These are phyloP conservation scores for Holothuria leucospilota DNA, from an alignment of 53 echinoderm and acorn worm genomes.

Conservation along the genomic window DNA sequence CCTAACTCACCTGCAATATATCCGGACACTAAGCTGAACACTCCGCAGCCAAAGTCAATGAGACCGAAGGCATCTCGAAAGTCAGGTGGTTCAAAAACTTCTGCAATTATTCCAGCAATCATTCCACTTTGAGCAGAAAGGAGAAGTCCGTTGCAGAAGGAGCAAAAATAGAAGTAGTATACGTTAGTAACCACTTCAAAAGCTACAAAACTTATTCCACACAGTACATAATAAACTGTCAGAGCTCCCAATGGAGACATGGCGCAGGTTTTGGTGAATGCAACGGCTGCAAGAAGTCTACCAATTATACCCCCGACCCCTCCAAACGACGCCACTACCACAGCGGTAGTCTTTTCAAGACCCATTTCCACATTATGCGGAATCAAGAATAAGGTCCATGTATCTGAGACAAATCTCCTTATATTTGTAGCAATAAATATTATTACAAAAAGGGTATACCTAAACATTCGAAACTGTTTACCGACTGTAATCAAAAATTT, in stretches of 20 bases:
- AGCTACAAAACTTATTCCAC: background rate
- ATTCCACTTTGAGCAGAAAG: background rate
- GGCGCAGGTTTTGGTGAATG: background rate
- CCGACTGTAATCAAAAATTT: background rate
- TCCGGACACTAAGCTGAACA: background rate
- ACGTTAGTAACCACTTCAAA: background rate
- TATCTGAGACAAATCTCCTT: background rate
- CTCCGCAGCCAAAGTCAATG: conserved; percentile 4
- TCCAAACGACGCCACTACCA: background rate
- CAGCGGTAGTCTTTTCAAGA: background rate
- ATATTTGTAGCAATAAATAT: background rate
- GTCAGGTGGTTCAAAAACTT: background rate
- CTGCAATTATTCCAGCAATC: background rate
- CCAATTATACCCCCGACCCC: background rate
- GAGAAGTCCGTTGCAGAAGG: background rate
- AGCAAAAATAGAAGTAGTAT: background rate
- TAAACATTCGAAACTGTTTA: background rate
- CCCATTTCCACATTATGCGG: background rate
- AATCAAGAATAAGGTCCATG: conserved; percentile 1
- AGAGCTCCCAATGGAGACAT: background rate
- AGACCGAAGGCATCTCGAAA: background rate
- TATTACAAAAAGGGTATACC: background rate
- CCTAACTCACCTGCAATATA: background rate
- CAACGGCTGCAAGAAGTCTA: conserved; percentile 1
- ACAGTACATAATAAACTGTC: background rate